Evolutionary conservation across 2,113 vertebrate species (phyloP), one percentile per base, ranked within the genome.

Genomic region (Gobio gobio): DNA sequence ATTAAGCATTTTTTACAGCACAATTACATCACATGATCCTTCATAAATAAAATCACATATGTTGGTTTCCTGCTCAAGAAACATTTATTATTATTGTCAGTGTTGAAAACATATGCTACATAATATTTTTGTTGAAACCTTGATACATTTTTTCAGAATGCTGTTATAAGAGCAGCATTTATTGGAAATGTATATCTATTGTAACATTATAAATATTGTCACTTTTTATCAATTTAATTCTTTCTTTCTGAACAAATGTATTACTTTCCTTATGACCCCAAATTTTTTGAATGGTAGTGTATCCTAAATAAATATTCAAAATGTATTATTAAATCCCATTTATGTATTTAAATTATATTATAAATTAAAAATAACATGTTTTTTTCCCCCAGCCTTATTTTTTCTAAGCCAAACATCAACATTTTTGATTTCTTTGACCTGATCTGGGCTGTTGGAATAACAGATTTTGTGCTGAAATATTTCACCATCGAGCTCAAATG

Each of bases 401-500:
- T 99, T 91, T 91, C 97, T 63, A 99, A 96, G 89, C 97, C 98
- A 83, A 98, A 96, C 92, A 92, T 99, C 59, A 95, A 95, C 89
- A 95, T 93, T 1, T 94, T 97, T 89, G 97, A 99, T 90, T 98
- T 99, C 94, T 99, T 99, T 0, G 95, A 98, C 88, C 94, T 99
- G 86, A 96, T 99, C 90, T 99, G 97, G 98, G 96, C 95, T 0
- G 97, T 99, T 88, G 98, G 98, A 54, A 98, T 98, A 1, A 96
- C 96, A 0, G 98, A 99, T 93, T 99, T 99, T 24, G 94, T 99
- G 22, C 95, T 99, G 3, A 99, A 99, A 89, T 99, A 96, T 77
- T 93, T 96, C 91, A 99, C 98, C 87, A 97, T 99, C 0, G 93
- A 95, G 7, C 88, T 98, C 90, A 99, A 99, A 91, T 98, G 98